phyloP scores from a whole-genome alignment of 2,797 vertebrate species.

The Coluber constrictor region DNA sequence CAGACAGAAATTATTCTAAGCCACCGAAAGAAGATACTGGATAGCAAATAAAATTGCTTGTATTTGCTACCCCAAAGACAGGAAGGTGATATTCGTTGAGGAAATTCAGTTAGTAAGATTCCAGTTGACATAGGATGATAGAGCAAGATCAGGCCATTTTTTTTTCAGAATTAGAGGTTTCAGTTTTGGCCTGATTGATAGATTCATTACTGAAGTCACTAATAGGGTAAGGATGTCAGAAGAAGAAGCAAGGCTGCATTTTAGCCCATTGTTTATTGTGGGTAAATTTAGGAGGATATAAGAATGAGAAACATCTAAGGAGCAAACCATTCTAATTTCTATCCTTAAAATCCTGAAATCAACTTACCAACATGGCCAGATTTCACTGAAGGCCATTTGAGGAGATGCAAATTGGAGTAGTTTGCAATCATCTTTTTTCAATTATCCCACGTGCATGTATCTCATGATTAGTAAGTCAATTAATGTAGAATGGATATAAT shows the following conservation, averaged over 20 bases:
- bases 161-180: background rate
- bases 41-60: background rate
- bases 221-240: background rate
- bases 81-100: background rate
- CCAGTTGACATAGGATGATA: background rate
- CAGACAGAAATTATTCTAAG: background rate
- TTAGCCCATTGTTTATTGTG: background rate
- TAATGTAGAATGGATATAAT: background rate
- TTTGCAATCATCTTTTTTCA: background rate
- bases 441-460: background rate
- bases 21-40: background rate
- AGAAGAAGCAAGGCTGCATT: background rate
- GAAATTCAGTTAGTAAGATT: background rate
- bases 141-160: background rate
- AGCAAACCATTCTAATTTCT: background rate
- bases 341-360: background rate
- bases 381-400: background rate
- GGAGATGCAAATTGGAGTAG: background rate
- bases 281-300: background rate
- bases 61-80: background rate
- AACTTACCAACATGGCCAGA: background rate
- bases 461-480: background rate
- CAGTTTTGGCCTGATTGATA: background rate
- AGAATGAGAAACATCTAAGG: background rate
- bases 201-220: background rate